These are phyloP conservation scores for Chiloscyllium plagiosum DNA, from an alignment of 2,113 vertebrate genomes.

Conservation along the genomic window DNA sequence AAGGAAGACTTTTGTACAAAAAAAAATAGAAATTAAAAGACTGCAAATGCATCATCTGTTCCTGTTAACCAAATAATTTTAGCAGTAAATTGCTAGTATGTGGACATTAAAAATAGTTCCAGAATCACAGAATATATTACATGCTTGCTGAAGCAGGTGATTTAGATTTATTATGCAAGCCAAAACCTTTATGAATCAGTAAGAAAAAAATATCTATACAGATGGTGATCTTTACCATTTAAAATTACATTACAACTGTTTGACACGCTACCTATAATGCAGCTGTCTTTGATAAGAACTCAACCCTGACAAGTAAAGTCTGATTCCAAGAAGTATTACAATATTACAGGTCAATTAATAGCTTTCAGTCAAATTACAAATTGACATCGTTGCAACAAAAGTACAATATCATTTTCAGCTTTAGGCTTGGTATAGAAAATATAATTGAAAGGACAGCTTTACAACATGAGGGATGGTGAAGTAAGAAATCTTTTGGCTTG, in stretches of 20 bases:
- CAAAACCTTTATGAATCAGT: neutral
- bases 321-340: neutral
- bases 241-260: neutral
- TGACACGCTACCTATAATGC: neutral
- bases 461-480: neutral
- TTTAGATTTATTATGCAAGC: neutral
- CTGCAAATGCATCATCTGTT: neutral
- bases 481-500: neutral
- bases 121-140: neutral
- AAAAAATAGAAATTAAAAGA: neutral
- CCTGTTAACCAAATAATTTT: neutral
- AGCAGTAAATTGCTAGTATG: neutral
- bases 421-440: neutral
- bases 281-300: neutral
- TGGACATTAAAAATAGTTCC: neutral
- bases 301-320: neutral
- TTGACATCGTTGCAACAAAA: neutral
- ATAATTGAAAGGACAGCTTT: neutral
- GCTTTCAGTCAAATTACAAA: neutral
- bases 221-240: neutral
- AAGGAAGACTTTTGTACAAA: neutral
- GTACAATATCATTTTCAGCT: neutral
- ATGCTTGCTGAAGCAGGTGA: conserved; percentile 20
- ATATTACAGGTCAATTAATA: neutral
- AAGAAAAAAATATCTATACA: neutral